Base-by-base conservation (phyloP, 2,797 vertebrate species). In the Lateolabrax maculatus region DNA sequence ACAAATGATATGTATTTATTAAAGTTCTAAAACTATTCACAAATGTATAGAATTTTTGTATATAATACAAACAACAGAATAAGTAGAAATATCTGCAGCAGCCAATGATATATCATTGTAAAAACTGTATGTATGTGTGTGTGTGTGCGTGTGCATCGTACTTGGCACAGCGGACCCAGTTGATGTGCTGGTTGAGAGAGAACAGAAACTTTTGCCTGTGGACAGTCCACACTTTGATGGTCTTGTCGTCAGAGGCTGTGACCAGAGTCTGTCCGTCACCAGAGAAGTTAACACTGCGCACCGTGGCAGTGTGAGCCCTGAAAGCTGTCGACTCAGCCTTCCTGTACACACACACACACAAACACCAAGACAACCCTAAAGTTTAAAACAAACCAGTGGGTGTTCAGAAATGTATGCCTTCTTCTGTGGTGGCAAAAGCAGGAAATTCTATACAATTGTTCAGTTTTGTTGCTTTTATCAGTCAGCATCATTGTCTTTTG, bases 161-260 rank as follows among this genome's bases (percentile, higher is more conserved):
- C 98, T 93, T 98, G 78, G 98, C 98, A 93, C 97, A 99, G 87
- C 98, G 98, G 88, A 99, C 97, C 98, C 98, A 99, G 94, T 99
- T 99, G 85, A 97, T 97, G 90, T 99, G 98, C 84, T 97, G 97
- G 81, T 87, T 98, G 75, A 99, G 93, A 16, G 98, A 99, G 89
- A 98, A 98, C 2, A 99, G 94, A 84, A 99, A 99, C 84, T 97
- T 99, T 91, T 99, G 98, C 48, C 98, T 94, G 89, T 99, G 98
- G 63, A 98, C 96, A 0, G 95, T 95, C 98, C 98, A 99, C 66
- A 99, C 95, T 93, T 99, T 99, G 79, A 99, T 44, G 7, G 97
- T 98, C 90, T 99, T 99, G 94, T 99, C 98, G n/a, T 99, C 97
- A 0, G 98, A 99, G 23, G 97, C 96, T 1, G 98, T 99, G 80